These are phyloP conservation scores for Ormyrus thymus DNA, from an alignment of 2,888 invertebrate genomes.

Conservation along the genomic window DNA sequence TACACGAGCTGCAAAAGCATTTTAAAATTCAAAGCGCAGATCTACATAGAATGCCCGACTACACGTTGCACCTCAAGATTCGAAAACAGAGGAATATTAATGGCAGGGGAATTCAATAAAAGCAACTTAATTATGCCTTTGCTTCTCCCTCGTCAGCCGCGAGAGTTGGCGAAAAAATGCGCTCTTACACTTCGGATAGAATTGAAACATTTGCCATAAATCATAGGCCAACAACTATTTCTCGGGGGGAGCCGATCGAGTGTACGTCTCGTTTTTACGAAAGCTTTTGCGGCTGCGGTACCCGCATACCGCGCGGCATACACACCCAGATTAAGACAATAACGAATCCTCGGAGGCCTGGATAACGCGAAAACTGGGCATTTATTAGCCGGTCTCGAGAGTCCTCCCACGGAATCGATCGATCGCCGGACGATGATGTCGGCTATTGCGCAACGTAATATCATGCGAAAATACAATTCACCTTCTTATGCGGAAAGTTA, in stretches of 20 bases:
- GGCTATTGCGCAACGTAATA: conserved; percentile 46
- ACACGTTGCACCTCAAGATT: background rate
- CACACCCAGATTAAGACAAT: conserved; percentile 41
- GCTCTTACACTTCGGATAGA: background rate
- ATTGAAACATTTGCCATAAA: conserved; percentile 31
- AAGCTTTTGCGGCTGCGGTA: background rate
- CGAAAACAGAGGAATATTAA: background rate
- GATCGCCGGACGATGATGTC: conserved; percentile 37
- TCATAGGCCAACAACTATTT: conserved; percentile 34
- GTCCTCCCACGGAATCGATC: conserved; percentile 35
- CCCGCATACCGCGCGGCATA: conserved; percentile 10
- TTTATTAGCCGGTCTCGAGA: conserved; percentile 10
- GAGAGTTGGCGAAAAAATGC: background rate
- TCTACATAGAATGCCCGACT: background rate
- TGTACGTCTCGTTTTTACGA: background rate
- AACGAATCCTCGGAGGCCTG: conserved; percentile 17
- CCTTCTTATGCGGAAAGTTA: conserved; percentile 24
- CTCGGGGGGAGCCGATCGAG: background rate
- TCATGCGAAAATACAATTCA: conserved; percentile 43
- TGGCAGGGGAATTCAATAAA: background rate
- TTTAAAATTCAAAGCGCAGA: conserved; percentile 17
- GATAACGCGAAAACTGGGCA: conserved; percentile 24
- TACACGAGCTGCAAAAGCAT: conserved; percentile 16
- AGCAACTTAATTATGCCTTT: conserved; percentile 18
- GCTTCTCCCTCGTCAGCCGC: background rate